Evolutionary conservation across 2,888 invertebrate genomes (phyloP).

Genomic region (Ectropis crepuscularia): DNA sequence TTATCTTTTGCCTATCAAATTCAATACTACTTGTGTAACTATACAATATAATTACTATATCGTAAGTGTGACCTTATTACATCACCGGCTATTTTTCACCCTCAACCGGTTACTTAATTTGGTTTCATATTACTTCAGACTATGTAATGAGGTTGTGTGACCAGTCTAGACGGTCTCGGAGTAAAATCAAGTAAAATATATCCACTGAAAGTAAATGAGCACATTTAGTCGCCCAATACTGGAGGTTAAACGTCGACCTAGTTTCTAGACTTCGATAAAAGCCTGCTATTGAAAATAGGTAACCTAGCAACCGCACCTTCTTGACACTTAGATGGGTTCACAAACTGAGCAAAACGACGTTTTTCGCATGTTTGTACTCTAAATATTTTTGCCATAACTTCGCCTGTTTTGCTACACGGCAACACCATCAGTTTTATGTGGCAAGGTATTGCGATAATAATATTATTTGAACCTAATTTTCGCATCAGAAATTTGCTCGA

Average conservation of each 20-base stretch:
- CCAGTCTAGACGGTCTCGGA: conserved; percentile 6
- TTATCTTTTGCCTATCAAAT: too few species aligned
- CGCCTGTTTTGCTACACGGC: conserved; percentile 18
- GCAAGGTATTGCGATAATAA: conserved; percentile 1
- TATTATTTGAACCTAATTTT: too few species aligned
- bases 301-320: conserved; percentile 51
- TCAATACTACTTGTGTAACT: too few species aligned
- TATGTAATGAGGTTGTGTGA: conserved; percentile 2
- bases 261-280: conserved; percentile 66
- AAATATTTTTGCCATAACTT: conserved; percentile 10
- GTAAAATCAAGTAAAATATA: conserved; percentile 22
- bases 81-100: background rate
- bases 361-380: conserved; percentile 8
- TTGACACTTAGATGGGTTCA: conserved; percentile 43
- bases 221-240: conserved; percentile 45
- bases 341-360: conserved; percentile 1
- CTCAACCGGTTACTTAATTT: background rate
- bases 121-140: background rate
- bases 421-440: conserved; percentile 14
- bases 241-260: conserved; percentile 62
- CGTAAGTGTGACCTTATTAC: too few species aligned
- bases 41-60: too few species aligned
- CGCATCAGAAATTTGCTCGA: too few species aligned
- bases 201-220: conserved; percentile 23
- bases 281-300: conserved; percentile 64